Percentiles rank a stretch among this genome's conserved stretches.
These are phyloP conservation scores for Phalacrocorax carbo DNA, from an alignment of 2,113 vertebrate species.

Conservation along the genomic window DNA sequence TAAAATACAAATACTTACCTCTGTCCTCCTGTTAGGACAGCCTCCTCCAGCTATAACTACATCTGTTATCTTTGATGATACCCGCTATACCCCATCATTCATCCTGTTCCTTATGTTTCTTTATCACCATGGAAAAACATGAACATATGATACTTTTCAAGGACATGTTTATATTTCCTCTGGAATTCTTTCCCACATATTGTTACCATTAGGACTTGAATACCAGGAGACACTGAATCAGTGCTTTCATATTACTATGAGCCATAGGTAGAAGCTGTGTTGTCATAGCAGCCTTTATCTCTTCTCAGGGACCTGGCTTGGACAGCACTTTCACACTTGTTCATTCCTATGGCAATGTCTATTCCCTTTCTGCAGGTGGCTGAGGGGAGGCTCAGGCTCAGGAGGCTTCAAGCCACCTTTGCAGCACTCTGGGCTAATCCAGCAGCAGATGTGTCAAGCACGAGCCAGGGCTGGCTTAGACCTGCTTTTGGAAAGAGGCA, in stretches of 20 bases:
- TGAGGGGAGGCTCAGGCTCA: background rate
- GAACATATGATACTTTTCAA: background rate
- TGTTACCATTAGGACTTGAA: background rate
- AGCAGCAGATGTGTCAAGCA: background rate
- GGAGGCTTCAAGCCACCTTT: background rate
- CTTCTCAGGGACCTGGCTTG: background rate
- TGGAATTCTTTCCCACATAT: background rate
- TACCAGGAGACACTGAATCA: background rate
- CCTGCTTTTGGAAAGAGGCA: background rate
- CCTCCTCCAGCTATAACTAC: background rate
- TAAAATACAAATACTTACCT: background rate
- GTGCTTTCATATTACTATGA: background rate
- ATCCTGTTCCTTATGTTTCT: background rate
- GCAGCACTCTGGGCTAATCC: background rate
- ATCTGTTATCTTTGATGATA: background rate
- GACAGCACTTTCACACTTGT: background rate
- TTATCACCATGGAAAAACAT: background rate
- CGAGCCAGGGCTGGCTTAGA: background rate
- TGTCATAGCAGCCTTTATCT: background rate
- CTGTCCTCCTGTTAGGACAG: background rate
- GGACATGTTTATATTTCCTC: background rate
- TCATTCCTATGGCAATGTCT: rapidly evolving
- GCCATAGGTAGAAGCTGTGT: background rate
- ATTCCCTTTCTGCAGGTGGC: background rate
- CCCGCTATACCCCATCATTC: background rate